Evolutionary conservation across 2,797 vertebrate species (phyloP), one percentile per base, ranked within the genome.

Genomic region (Eulemur mongoz): DNA sequence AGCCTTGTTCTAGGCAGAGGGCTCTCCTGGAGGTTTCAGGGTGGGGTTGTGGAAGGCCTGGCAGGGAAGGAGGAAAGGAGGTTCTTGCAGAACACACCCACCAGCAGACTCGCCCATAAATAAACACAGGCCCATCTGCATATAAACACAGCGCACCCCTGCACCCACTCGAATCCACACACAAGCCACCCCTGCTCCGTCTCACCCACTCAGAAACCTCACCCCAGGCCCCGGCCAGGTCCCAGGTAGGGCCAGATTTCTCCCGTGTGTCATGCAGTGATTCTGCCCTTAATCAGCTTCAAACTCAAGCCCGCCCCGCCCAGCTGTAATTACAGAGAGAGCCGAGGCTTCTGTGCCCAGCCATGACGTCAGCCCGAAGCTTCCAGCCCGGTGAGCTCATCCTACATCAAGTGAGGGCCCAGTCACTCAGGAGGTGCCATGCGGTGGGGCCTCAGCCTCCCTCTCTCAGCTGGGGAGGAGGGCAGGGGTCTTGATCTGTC

Each of bases 351-450:
- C 81, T 7, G 22, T 78, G 84, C 91, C 91, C 40, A 63, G 54
- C n/a, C 22, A 40, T 97, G 96, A 97, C 8, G 12, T 97, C 97
- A 97, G 81, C 88, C 83, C 1, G 59, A 89, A 92, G 91, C 92
- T 97, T 90, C 80, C 20, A 72, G 82, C 40, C 7, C 0, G 14
- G 7, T 97, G 94, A 97, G 52, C 82, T 97, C 94, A 95, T 43
- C 61, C 59, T 1, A 22, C 8, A 30, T 59, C 27, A 10, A 70
- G 43, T 10, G 30, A 65, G n/a, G 52, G 40, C 25, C 23, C 40
- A 17, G 48, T 63, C 22, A 23, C 73, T 84, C 1, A 0, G 76
- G 35, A 27, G 14, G 11, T 38, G 5, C 43, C 52, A 25, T 20
- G 8, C 7, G 0, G 0, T 13, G 17, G 54, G 11, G 27, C 4